A percentile compares a stretch with the other conserved stretches of the same genome.
phyloP scores from a whole-genome alignment of 2,113 vertebrate species.

The Nycticebus coucang region DNA sequence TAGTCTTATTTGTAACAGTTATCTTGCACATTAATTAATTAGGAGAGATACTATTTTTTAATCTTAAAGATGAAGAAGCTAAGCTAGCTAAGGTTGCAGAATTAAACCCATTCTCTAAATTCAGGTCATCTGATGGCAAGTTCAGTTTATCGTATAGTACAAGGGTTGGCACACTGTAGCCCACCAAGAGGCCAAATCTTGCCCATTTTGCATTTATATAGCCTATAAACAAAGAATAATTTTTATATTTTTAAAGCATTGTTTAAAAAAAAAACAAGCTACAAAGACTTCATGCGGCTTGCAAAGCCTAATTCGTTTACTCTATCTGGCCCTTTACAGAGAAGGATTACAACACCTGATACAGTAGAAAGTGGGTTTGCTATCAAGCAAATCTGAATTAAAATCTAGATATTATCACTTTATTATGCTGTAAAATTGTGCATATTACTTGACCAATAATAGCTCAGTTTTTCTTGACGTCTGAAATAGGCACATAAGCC shows the following conservation, averaged over 20 bases:
- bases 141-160: background rate
- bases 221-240: background rate
- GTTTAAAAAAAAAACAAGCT: background rate
- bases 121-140: slow-evolving; percentile 1
- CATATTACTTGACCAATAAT: background rate
- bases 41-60: background rate
- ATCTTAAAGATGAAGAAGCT: background rate
- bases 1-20: background rate
- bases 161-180: background rate
- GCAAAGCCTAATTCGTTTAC: background rate
- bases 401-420: background rate
- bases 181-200: background rate
- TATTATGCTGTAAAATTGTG: background rate
- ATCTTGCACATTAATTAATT: background rate
- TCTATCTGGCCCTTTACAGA: background rate
- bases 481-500: background rate
- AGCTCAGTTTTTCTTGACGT: background rate
- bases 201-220: background rate
- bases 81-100: background rate
- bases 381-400: background rate
- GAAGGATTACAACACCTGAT: background rate
- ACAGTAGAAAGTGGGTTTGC: background rate
- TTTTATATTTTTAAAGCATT: slow-evolving; percentile 14
- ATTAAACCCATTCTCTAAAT: background rate
- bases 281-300: background rate